Conservation (phyloP, 2,888 invertebrate genomes). For the Dryomyza anilis region DNA sequence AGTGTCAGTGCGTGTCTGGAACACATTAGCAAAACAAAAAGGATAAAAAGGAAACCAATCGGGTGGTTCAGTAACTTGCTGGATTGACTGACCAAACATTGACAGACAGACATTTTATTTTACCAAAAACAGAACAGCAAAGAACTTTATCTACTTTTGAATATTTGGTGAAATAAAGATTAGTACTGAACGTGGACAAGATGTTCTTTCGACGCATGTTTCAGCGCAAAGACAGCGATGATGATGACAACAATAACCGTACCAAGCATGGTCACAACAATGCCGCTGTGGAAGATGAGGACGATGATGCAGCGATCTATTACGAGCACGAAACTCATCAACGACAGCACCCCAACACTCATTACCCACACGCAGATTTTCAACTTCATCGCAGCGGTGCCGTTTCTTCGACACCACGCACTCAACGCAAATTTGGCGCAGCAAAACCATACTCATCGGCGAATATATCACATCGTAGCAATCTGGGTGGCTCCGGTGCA, state of each 20-base stretch:
- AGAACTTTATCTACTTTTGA: too few species aligned
- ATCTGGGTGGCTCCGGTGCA: not conserved
- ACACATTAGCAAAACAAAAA: slow-evolving; percentile 37
- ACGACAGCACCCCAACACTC: not conserved
- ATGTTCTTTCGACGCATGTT: slow-evolving; percentile 59
- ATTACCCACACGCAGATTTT: slow-evolving; percentile 11
- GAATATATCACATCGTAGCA: slow-evolving; percentile 17
- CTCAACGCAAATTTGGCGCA: slow-evolving; percentile 17
- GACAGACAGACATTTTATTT: not conserved
- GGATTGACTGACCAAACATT: too few species aligned
- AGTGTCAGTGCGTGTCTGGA: slow-evolving; percentile 45
- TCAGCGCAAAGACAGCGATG: slow-evolving; percentile 46
- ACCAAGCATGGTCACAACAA: slow-evolving; percentile 23
- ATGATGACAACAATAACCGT: slow-evolving; percentile 32
- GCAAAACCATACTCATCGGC: not conserved
- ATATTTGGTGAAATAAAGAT: not conserved
- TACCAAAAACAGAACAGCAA: slow-evolving; percentile 3
- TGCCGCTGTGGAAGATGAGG: slow-evolving; percentile 8
- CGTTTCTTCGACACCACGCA: slow-evolving; percentile 4
- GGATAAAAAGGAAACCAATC: too few species aligned
- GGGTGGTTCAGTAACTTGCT: too few species aligned
- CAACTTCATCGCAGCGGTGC: slow-evolving; percentile 18
- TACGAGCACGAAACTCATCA: not conserved
- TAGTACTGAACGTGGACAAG: not conserved
- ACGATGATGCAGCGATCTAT: not conserved